phyloP scores from a whole-genome alignment of 2,113 vertebrate genomes.

The Raja brachyura region DNA sequence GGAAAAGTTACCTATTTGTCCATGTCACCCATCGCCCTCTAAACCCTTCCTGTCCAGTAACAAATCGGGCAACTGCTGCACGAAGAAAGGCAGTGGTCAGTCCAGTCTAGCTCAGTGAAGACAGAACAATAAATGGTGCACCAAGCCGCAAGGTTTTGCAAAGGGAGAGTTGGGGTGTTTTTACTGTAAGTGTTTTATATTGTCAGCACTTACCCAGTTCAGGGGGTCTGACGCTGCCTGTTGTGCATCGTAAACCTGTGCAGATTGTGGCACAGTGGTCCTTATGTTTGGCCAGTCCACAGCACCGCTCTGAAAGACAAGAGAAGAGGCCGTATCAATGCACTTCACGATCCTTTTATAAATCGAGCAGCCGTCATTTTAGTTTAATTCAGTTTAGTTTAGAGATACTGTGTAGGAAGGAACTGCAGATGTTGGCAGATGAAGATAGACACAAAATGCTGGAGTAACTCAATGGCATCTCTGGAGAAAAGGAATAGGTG shows the following conservation, averaged over 20 bases:
- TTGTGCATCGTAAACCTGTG: not conserved
- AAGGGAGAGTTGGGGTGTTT: not conserved
- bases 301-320: not conserved
- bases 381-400: no score
- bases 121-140: not conserved
- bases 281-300: not conserved
- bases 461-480: no score
- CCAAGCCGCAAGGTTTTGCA: not conserved
- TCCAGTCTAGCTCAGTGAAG: not conserved
- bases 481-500: no score
- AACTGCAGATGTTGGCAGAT: no score
- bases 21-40: no score
- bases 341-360: not conserved
- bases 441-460: no score
- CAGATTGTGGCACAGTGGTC: not conserved
- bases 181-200: not conserved
- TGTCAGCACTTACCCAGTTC: not conserved
- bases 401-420: no score
- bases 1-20: no score
- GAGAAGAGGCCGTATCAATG: no score
- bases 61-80: not conserved
- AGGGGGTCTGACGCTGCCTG: not conserved
- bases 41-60: no score
- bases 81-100: not conserved
- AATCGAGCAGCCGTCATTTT: not conserved